phyloP scores from a whole-genome alignment of 2,797 vertebrate genomes.

The Chrysocyon brachyurus region DNA sequence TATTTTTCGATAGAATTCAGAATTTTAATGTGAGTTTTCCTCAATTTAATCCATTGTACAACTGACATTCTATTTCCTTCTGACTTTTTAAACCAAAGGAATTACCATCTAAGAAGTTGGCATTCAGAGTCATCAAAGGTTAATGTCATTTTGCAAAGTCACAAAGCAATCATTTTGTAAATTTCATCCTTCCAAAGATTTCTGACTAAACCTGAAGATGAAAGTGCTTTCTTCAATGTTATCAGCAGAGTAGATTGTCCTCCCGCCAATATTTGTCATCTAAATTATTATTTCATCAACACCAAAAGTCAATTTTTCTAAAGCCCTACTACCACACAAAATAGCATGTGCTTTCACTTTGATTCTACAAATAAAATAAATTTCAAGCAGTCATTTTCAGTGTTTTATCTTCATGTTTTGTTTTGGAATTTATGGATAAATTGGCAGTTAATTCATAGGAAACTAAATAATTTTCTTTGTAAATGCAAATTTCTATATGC shows the following conservation, averaged over 20 bases:
- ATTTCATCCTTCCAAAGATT: conserved; percentile 35
- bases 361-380: conserved; percentile 4
- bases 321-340: conserved; percentile 13
- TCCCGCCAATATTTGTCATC: conserved; percentile 58
- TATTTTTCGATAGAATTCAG: conserved; percentile 23
- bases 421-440: conserved; percentile 66
- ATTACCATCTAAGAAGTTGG: neutral
- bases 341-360: conserved; percentile 19
- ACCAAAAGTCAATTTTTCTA: conserved; percentile 58
- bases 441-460: conserved; percentile 61
- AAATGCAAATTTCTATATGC: conserved; percentile 57
- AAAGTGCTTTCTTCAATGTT: conserved; percentile 40
- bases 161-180: conserved; percentile 30
- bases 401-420: conserved; percentile 59
- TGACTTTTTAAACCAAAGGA: conserved; percentile 21
- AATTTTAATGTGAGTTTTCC: conserved; percentile 36
- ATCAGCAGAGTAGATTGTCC: neutral
- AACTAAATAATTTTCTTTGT: conserved; percentile 66
- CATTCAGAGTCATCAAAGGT: conserved; percentile 4
- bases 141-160: conserved; percentile 56
- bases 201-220: conserved; percentile 47
- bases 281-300: conserved; percentile 59
- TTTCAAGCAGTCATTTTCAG: conserved; percentile 32
- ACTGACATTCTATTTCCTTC: neutral
- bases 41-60: conserved; percentile 53